Conservation (phyloP, 2,888 invertebrate genomes). For the Sisyra nigra region DNA sequence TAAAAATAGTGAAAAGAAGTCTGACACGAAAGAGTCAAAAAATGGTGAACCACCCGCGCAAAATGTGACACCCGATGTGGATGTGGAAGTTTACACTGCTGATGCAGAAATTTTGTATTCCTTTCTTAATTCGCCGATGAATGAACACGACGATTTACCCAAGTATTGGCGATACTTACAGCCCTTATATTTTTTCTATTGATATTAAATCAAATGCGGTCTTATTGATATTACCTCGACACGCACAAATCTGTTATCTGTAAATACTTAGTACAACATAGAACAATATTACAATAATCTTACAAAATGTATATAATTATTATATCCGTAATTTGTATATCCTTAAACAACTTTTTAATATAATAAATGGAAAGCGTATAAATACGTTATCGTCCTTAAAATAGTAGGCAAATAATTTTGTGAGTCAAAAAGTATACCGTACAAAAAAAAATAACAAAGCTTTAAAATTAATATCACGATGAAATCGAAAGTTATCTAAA, state of each 20-base stretch:
- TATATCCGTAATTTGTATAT: too few species aligned
- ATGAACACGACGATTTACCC: constrained; percentile 13
- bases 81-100: constrained; percentile 9
- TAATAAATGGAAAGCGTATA: background rate
- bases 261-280: too few species aligned
- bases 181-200: constrained; percentile 38
- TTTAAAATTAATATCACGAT: too few species aligned
- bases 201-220: constrained; percentile 10
- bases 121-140: constrained; percentile 17
- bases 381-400: background rate
- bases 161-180: constrained; percentile 40
- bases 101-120: constrained; percentile 16
- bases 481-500: too few species aligned
- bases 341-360: background rate
- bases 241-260: too few species aligned
- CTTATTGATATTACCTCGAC: background rate
- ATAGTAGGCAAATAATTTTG: too few species aligned
- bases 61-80: constrained; percentile 3
- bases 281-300: too few species aligned
- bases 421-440: too few species aligned
- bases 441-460: too few species aligned
- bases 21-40: background rate
- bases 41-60: background rate
- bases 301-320: too few species aligned
- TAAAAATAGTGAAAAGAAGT: background rate